Percentiles rank a stretch among this genome's conserved stretches.
phyloP scores from a whole-genome alignment of 2,113 vertebrate species.

The Prochilodus magdalenae region DNA sequence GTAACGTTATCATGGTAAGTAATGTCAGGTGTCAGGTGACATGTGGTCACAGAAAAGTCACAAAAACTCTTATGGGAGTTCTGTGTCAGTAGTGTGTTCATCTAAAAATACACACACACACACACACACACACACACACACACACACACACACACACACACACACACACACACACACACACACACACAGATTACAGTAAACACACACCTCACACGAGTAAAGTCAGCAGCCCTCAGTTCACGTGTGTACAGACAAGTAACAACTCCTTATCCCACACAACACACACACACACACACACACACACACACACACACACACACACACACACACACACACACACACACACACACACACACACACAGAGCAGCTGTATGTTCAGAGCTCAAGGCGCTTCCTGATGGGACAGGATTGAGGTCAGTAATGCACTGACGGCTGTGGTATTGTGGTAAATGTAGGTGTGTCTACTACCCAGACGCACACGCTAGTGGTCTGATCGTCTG shows the following conservation, averaged over 20 bases:
- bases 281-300: neutral
- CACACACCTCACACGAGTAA: slow-evolving; percentile 74
- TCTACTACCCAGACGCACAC: neutral
- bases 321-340: neutral
- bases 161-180: neutral
- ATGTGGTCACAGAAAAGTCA: neutral
- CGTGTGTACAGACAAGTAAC: no score
- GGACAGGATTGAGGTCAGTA: slow-evolving; percentile 37
- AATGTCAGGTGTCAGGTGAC: no score
- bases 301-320: slow-evolving; percentile 8
- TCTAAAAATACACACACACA: neutral
- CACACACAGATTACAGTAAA: slow-evolving; percentile 85
- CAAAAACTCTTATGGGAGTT: neutral
- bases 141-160: neutral
- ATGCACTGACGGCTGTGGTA: slow-evolving; percentile 58
- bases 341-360: slow-evolving; percentile 12
- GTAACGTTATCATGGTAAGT: no score
- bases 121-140: neutral
- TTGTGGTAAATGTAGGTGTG: slow-evolving; percentile 33
- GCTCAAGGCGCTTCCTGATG: slow-evolving; percentile 9
- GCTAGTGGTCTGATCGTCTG: no score
- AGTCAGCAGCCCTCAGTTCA: slow-evolving; percentile 63
- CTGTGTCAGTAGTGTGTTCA: neutral
- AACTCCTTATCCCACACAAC: no score
- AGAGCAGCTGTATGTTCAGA: neutral